phyloP scores from a whole-genome alignment of 2,797 vertebrate species.

The Pseudocheirus occidentalis region DNA sequence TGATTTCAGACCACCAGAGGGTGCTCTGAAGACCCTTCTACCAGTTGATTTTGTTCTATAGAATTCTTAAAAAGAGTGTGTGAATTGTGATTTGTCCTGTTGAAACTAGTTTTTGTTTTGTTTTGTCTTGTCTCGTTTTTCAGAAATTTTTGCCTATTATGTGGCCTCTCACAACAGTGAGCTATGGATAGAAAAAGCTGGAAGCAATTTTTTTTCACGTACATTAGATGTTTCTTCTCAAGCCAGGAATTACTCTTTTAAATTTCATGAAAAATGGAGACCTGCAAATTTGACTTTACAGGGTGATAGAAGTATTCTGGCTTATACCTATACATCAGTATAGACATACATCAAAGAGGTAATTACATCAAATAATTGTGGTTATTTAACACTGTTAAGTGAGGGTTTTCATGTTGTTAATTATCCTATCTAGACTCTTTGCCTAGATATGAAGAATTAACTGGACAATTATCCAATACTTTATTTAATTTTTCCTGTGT shows the following conservation, averaged over 20 bases:
- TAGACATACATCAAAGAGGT: background rate
- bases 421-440: background rate
- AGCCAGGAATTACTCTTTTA: background rate
- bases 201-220: background rate
- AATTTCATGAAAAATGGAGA: constrained; percentile 21
- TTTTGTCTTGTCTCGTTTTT: constrained; percentile 3
- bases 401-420: background rate
- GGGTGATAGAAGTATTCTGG: background rate
- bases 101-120: background rate
- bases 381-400: background rate
- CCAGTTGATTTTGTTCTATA: background rate
- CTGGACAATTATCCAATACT: background rate
- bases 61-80: background rate
- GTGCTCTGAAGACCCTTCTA: constrained; percentile 64
- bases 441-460: constrained; percentile 11
- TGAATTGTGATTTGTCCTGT: background rate
- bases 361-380: constrained; percentile 21
- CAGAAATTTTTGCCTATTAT: constrained; percentile 1
- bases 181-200: constrained; percentile 19
- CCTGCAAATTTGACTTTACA: constrained; percentile 7
- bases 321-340: background rate
- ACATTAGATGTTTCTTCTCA: background rate
- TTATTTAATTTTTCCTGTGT: constrained; percentile 30
- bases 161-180: background rate
- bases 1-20: constrained; percentile 79